Percentiles rank a stretch among this genome's conserved stretches.
These are phyloP conservation scores for Amiota mariae DNA, from an alignment of 2,888 invertebrate species.

Conservation along the genomic window DNA sequence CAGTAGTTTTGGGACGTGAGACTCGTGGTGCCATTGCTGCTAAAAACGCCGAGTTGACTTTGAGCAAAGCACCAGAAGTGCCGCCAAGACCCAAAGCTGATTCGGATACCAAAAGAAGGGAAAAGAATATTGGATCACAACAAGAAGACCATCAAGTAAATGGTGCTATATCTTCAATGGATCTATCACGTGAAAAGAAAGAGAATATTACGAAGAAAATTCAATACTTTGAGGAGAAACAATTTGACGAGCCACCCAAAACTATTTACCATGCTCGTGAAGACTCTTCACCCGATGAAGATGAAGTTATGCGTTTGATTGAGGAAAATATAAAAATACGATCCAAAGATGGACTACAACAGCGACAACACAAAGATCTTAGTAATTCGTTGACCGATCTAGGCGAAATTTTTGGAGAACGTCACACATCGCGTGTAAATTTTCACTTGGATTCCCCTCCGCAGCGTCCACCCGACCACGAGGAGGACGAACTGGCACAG, in stretches of 20 bases:
- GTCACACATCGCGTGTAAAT: conserved; percentile 74
- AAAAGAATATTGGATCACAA: neutral
- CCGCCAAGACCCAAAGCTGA: conserved; percentile 50
- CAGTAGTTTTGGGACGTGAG: conserved; percentile 75
- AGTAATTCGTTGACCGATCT: conserved; percentile 77
- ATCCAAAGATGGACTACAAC: conserved; percentile 52
- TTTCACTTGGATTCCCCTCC: conserved; percentile 74
- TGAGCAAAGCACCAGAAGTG: conserved; percentile 65
- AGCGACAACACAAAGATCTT: conserved; percentile 61
- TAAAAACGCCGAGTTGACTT: conserved; percentile 74
- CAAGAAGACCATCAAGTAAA: neutral
- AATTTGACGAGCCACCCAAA: conserved; percentile 75
- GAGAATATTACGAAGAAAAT: conserved; percentile 81
- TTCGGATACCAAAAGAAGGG: neutral
- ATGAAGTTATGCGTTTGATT: conserved; percentile 73
- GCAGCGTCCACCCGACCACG: conserved; percentile 75
- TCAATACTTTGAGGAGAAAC: conserved; percentile 85
- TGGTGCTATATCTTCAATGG: conserved; percentile 17
- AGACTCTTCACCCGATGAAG: conserved; percentile 75
- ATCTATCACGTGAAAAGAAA: conserved; percentile 25
- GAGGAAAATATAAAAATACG: conserved; percentile 72
- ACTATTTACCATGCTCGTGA: conserved; percentile 76
- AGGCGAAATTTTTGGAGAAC: conserved; percentile 88
- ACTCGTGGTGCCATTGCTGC: conserved; percentile 78
- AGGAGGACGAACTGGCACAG: conserved; percentile 46